Percentiles rank a stretch among this genome's conserved stretches.
phyloP scores from a whole-genome alignment of 2,888 invertebrate genomes.

The Eupithecia subumbrata region DNA sequence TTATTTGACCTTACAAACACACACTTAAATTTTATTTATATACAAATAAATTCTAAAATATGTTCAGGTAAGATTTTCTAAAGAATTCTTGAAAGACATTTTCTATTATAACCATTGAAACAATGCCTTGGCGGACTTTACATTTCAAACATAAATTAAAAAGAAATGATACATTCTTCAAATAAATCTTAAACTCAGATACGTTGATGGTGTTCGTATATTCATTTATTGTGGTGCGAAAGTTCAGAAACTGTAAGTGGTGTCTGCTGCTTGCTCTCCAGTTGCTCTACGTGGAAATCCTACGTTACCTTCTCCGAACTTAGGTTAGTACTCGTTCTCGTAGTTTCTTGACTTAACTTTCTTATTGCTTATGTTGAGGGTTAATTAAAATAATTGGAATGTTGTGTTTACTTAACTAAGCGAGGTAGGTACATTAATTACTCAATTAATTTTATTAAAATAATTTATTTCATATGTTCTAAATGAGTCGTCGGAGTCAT shows the following conservation, averaged over 20 bases:
- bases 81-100: not conserved
- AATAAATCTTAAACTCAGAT: not conserved
- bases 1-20: not conserved
- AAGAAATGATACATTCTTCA: not conserved
- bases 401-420: not conserved
- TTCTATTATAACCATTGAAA: not conserved
- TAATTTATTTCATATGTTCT: not conserved
- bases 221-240: not conserved
- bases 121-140: not conserved
- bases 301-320: slow-evolving; percentile 5
- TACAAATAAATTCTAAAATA: not conserved
- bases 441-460: not conserved
- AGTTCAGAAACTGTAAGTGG: slow-evolving; percentile 7
- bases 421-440: not conserved
- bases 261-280: not conserved
- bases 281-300: slow-evolving; percentile 3
- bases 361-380: not conserved
- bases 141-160: not conserved
- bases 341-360: slow-evolving; percentile 10
- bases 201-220: not conserved
- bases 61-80: not conserved
- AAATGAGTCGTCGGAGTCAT: not conserved
- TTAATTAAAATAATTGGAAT: not conserved
- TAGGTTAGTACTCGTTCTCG: not conserved
- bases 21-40: not conserved